Evolutionary conservation across 35 echinoderm and acorn worm genomes (phyloP).

Genomic region (Apostichopus parvimensis): DNA sequence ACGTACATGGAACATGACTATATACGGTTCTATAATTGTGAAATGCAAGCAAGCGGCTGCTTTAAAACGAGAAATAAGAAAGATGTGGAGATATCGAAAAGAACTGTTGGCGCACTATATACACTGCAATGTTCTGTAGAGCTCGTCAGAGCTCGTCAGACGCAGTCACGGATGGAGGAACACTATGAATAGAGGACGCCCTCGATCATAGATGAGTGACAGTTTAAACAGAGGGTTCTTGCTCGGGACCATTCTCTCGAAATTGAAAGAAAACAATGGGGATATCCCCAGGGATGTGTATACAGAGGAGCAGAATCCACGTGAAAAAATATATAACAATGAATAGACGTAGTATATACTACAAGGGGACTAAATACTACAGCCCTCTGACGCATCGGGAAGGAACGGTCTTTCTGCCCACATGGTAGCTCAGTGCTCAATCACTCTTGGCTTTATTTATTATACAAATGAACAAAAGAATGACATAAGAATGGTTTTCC

Average conservation of each 20-base stretch:
- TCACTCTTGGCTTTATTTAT: too few relatives aligned
- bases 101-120: too few relatives aligned
- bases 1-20: too few relatives aligned
- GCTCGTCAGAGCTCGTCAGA: neutral
- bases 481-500: too few relatives aligned
- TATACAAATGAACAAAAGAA: too few relatives aligned
- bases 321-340: neutral
- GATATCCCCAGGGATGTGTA: slow-evolving; percentile 7
- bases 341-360: neutral
- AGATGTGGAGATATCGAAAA: too few relatives aligned
- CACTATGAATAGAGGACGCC: neutral
- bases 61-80: too few relatives aligned
- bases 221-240: slow-evolving; percentile 6
- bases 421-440: too few relatives aligned
- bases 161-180: neutral
- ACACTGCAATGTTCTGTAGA: too few relatives aligned
- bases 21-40: too few relatives aligned
- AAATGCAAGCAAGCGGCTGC: too few relatives aligned
- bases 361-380: neutral
- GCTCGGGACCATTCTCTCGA: neutral
- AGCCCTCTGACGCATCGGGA: slow-evolving; percentile 7
- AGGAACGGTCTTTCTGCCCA: neutral
- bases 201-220: slow-evolving; percentile 1
- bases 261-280: slow-evolving; percentile 23
- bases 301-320: neutral